phyloP scores from a whole-genome alignment of 2,888 invertebrate genomes.

The Endomychus coccineus region DNA sequence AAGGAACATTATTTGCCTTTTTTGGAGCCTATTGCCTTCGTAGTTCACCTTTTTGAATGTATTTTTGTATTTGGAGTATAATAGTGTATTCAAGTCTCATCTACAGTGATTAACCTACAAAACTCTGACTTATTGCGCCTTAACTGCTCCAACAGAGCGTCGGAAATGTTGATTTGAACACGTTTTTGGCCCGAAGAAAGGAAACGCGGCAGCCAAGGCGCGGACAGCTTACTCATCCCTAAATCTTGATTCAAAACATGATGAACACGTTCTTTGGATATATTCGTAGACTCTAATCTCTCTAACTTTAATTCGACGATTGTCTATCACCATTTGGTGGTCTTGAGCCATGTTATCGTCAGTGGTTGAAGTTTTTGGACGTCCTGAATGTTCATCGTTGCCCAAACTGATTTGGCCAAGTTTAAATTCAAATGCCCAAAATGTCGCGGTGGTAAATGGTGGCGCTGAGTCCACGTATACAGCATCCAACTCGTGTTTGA shows the following conservation, averaged over 20 bases:
- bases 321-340: constrained; percentile 18
- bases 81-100: constrained; percentile 13
- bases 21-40: constrained; percentile 6
- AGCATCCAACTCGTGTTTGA: constrained; percentile 10
- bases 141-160: constrained; percentile 19
- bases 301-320: constrained; percentile 19
- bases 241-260: constrained; percentile 20
- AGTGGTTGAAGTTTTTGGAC: constrained; percentile 18
- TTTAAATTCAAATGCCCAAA: too few relatives aligned
- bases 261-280: constrained; percentile 18
- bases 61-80: constrained; percentile 14
- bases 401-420: constrained; percentile 17
- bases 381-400: constrained; percentile 17
- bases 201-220: constrained; percentile 16
- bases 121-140: constrained; percentile 31
- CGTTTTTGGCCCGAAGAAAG: constrained; percentile 17
- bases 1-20: constrained; percentile 9
- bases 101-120: constrained; percentile 15
- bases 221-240: too few relatives aligned
- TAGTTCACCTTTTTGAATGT: constrained; percentile 16
- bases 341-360: constrained; percentile 16
- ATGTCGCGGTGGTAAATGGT: constrained; percentile 13
- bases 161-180: constrained; percentile 15
- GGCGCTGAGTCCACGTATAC: constrained; percentile 12
- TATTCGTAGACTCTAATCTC: constrained; percentile 18